Evolutionary conservation across 2,113 vertebrate species (phyloP).

Genomic region (Gallinago undulata): DNA sequence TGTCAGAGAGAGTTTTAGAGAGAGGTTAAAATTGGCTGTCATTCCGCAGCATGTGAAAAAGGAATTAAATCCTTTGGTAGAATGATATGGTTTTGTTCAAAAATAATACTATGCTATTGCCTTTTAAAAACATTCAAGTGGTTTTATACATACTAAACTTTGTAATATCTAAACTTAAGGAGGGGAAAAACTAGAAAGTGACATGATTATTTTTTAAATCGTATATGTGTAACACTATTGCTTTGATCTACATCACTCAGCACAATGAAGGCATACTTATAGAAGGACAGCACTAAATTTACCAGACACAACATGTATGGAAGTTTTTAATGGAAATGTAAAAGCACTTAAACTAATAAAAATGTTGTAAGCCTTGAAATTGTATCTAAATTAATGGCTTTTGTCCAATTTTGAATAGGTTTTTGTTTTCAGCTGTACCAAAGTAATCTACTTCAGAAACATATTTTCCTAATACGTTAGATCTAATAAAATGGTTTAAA

Average conservation of each 20-base stretch:
- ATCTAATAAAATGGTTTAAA: neutral
- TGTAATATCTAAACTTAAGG: neutral
- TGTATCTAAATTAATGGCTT: neutral
- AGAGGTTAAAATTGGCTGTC: neutral
- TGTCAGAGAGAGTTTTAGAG: neutral
- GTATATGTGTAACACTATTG: neutral
- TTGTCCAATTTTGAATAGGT: neutral
- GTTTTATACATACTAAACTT: neutral
- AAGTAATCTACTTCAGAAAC: neutral
- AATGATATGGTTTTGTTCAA: neutral
- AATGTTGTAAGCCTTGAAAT: neutral
- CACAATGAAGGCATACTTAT: neutral
- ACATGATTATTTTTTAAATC: fast-evolving
- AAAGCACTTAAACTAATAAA: neutral
- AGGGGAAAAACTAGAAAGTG: neutral
- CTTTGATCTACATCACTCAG: neutral
- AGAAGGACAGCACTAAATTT: neutral
- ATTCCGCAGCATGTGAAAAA: neutral
- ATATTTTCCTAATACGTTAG: neutral
- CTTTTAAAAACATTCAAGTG: neutral
- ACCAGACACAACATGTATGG: neutral
- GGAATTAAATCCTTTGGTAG: neutral
- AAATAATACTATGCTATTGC: neutral
- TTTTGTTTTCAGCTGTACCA: neutral
- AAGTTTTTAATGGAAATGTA: neutral